phyloP scores from a whole-genome alignment of 2,888 invertebrate species.

The Pandemis corylana region DNA sequence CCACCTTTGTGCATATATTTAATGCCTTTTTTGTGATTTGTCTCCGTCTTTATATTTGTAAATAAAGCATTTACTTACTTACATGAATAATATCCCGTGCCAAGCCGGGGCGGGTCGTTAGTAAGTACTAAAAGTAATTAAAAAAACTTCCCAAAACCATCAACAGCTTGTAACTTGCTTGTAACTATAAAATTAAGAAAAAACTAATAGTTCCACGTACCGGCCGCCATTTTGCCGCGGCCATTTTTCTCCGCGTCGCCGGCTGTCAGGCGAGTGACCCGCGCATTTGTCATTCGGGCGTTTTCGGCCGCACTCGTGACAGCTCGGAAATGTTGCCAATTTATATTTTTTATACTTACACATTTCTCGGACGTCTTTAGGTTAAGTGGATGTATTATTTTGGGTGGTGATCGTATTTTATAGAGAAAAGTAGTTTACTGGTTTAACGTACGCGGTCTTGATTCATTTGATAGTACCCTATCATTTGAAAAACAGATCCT shows the following conservation, averaged over 20 bases:
- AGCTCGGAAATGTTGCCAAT: slow-evolving; percentile 41
- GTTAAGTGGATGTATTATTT: slow-evolving; percentile 36
- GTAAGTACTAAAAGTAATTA: too few relatives aligned
- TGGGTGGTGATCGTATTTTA: slow-evolving; percentile 4
- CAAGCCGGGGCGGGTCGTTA: too few relatives aligned
- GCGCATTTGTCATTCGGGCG: slow-evolving; percentile 47
- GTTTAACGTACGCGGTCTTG: too few relatives aligned
- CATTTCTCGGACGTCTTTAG: slow-evolving; percentile 32
- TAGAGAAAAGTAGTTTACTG: neutral
- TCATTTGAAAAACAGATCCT: too few relatives aligned
- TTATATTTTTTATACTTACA: slow-evolving; percentile 43
- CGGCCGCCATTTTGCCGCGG: slow-evolving; percentile 37
- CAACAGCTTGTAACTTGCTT: neutral
- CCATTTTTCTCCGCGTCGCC: slow-evolving; percentile 46
- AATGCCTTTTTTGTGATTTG: too few relatives aligned
- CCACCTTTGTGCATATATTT: too few relatives aligned
- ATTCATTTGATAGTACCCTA: too few relatives aligned
- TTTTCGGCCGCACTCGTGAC: slow-evolving; percentile 48
- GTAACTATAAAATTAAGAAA: slow-evolving; percentile 20
- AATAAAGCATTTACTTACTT: too few relatives aligned
- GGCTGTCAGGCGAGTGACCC: slow-evolving; percentile 45
- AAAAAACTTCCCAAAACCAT: neutral
- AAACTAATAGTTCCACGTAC: slow-evolving; percentile 34
- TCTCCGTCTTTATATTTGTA: too few relatives aligned
- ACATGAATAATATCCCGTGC: too few relatives aligned